Base-by-base conservation (phyloP, 2,797 vertebrate genomes). In the Florisuga fusca region DNA sequence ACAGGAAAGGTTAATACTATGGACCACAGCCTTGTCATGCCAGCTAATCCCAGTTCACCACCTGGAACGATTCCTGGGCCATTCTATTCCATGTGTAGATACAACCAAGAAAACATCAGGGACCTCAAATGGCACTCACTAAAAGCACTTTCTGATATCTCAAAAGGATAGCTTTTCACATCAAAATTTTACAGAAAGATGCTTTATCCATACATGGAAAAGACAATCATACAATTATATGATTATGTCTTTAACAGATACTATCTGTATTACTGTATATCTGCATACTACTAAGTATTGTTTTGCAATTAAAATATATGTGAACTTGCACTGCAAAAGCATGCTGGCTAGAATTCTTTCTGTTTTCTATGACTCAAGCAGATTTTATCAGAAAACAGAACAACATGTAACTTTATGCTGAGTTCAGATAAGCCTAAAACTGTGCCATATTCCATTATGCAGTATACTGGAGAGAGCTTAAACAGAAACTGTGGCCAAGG, bases 1-100 rank as follows among this genome's bases (percentile, higher is more conserved):
- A 15, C 4, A 34, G 22, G 11, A 74, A 10, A 34, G 7, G 14
- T 55, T n/a, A 43, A 18, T 0, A 0, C 22, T 36, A 43, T 7
- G 8, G 41, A 29, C 14, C 36, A 11, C 18, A 68, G 23, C 27
- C 26, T 46, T 50, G 10, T 25, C 21, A 22, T 1, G 1, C 4
- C n/a, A 67, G 19, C 48, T 54, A 36, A n/a, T 58, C 25, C 10
- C 45, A 50, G 19, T 17, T 77, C 26, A 74, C 15, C 26, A 58
- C 16, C 34, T 67, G 17, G 34, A 84, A 71, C 50, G 6, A 63
- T 46, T 59, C 34, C n/a, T 29, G 20, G 19, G 4, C 13, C 48
- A 7, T 62, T 67, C 57, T 54, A 51, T 38, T 88, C 29, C 51
- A 14, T 41, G 17, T 58, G 15, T 12, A 78, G 45, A 53, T 20